phyloP scores from a whole-genome alignment of 2,113 vertebrate genomes.

The Castor canadensis region DNA sequence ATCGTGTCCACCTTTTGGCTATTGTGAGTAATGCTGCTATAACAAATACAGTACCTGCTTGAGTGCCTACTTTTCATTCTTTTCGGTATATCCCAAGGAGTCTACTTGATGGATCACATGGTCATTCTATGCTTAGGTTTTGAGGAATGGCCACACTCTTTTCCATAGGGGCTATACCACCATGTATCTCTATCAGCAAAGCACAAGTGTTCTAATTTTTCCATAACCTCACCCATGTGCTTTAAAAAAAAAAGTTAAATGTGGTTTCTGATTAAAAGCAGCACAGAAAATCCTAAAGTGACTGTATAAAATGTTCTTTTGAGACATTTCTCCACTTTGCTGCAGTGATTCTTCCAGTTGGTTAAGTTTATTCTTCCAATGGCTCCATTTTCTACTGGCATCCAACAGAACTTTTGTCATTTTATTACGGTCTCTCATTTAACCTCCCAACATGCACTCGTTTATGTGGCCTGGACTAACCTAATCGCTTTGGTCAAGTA shows the following conservation, averaged over 20 bases:
- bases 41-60: too few species aligned
- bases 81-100: too few species aligned
- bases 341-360: not conserved
- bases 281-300: conserved; percentile 77
- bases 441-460: not conserved
- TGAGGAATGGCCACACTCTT: not conserved
- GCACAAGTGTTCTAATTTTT: not conserved
- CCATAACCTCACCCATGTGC: not conserved
- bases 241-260: conserved; percentile 61
- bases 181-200: not conserved
- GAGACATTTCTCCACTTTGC: conserved; percentile 14
- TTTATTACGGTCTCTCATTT: not conserved
- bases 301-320: conserved; percentile 69
- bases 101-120: too few species aligned
- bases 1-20: too few species aligned
- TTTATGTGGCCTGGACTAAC: not conserved
- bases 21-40: too few species aligned
- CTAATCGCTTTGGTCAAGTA: not conserved
- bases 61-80: not conserved
- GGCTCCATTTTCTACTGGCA: not conserved
- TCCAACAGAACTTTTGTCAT: not conserved
- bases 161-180: not conserved
- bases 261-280: conserved; percentile 71
- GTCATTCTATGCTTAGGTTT: not conserved
- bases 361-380: conserved; percentile 49